Evolutionary conservation across 2,888 invertebrate genomes (phyloP), one percentile per base, ranked within the genome.

Genomic region (Amphipoea oculea): DNA sequence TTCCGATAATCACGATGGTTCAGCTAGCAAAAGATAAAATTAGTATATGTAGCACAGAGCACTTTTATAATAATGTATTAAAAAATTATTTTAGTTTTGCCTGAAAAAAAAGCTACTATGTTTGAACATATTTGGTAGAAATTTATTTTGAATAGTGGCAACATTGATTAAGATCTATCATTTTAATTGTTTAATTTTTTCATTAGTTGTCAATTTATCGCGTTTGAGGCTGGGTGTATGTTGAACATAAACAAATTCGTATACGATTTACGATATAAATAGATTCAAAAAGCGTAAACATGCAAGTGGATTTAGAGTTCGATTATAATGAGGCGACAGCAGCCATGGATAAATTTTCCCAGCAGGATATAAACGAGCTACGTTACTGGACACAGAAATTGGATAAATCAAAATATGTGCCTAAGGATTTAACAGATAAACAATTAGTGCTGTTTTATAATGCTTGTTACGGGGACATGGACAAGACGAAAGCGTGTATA

Each of bases 371-470:
- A 48, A 93, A 96, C 80, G 90, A 93, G 86, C 92, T 97, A 71
- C 93, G 93, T 76, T 91, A 94, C 78, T 97, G 97, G 97, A 94
- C 96, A n/a, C 93, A 94, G 84, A 94, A 92, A 84, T 93, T 97
- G 89, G 97, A 97, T 86, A 95, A 94, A 92, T 92, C 95, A 60
- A 97, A 97, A 94, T 96, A 93, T 90, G 95, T 97, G 84, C 97
- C 97, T 40, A 96, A 96, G 89, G 97, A 97, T 92, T 89, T 97
- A 83, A 89, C 97, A 57, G 97, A 97, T 86, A 97, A 98, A 93
- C 98, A 98, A 92, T 94, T 98, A 76, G 96, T 97, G 54, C 92
- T 98, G 67, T 98, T 98, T 91, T 97, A 98, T 86, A 97, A 98
- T 89, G 98, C 98, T 71, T 98, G 98, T 92, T 97, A 97, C 82